Evolutionary conservation across 1,140 invertebrate species (phyloP).

Genomic region (Mya arenaria): DNA sequence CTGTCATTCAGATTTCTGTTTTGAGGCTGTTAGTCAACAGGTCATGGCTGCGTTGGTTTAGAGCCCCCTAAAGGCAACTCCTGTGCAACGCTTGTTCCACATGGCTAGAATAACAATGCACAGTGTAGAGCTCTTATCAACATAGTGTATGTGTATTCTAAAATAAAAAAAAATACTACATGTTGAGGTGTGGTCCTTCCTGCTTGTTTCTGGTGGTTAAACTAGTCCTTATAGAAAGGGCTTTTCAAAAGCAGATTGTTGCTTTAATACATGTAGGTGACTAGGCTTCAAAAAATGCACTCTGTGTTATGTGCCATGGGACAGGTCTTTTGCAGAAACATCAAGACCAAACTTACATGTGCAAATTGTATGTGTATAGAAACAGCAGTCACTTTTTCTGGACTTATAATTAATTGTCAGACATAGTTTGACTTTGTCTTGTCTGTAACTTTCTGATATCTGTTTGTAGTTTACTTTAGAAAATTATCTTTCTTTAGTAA

Average conservation of each 20-base stretch:
- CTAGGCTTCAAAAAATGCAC: too few relatives aligned
- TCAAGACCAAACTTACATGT: too few relatives aligned
- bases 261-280: too few relatives aligned
- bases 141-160: not conserved
- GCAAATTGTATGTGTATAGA: too few relatives aligned
- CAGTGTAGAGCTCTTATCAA: not conserved
- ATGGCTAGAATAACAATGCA: not conserved
- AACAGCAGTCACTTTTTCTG: too few relatives aligned
- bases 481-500: not conserved
- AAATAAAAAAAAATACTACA: not conserved
- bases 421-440: not conserved
- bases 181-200: too few relatives aligned
- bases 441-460: not conserved
- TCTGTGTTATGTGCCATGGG: too few relatives aligned
- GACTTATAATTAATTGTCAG: not conserved
- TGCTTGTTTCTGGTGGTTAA: too few relatives aligned
- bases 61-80: not conserved
- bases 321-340: too few relatives aligned
- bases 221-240: too few relatives aligned
- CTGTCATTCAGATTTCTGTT: not conserved
- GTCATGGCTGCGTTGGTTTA: not conserved
- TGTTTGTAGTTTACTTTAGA: not conserved
- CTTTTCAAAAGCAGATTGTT: too few relatives aligned
- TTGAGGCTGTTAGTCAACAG: not conserved
- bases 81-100: not conserved